Base-by-base conservation (phyloP, 2,888 invertebrate species). In the Trichogramma evanescens region DNA sequence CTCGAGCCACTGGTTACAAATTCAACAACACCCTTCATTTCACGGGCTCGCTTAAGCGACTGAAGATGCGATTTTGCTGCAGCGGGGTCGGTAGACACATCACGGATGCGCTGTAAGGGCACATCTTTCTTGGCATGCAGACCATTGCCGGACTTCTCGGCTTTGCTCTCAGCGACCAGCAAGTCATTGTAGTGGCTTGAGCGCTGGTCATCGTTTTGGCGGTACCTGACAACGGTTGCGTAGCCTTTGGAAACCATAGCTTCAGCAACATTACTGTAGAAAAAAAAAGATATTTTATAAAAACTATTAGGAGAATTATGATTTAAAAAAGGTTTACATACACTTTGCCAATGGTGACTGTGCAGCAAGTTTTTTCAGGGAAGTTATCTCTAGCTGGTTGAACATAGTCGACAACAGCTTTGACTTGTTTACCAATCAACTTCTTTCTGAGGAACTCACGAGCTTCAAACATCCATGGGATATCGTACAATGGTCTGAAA, bases 391-490 rank as follows among this genome's bases (percentile, higher is more conserved):
- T 89, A 3, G 95, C 91, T 1, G 96, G 96, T 75, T 99, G 98
- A 63, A 95, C 89, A 76, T 99, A 99, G 79, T 99, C 99, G 40
- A 98, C 87, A 38, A 86, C 86, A 6, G 97, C 91, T 70, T 89
- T 89, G 0, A 97, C 93, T 78, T 90, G 93, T 78, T 98, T 98
- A 54, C 96, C 95, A 71, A 99, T 88, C 9, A 99, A 82, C 74
- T 95, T 95, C 76, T 96, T 97, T 50, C 99, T 85, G 45, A 99
- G 82, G 76, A 92, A 98, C 80, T 99, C 99, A 56, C 99, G 86
- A 0, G 97, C 96, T 78, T 99, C 99, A 76, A 91, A 97, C 94
- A 99, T 93, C 86, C 92, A 95, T 2, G 99, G 99, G 73, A 98
- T 91, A 76, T 99, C 99, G 76, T 98, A 99, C 0, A 99, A 83